Evolutionary conservation across 2,888 invertebrate genomes (phyloP).

Genomic region (Leucania comma): DNA sequence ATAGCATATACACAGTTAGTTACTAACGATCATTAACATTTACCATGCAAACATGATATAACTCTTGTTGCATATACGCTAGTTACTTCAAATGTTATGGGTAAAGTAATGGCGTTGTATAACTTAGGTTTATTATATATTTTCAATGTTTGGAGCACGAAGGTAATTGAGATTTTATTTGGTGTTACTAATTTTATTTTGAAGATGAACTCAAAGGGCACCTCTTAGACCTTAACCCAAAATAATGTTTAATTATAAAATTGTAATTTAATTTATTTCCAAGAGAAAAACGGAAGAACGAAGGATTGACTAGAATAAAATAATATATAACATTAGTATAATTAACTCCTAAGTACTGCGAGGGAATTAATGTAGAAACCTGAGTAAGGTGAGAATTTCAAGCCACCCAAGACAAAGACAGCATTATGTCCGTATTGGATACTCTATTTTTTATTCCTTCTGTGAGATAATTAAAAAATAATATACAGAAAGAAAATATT

Average conservation of each 20-base stretch:
- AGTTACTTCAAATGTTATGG: conserved; percentile 22
- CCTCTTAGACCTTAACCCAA: background rate
- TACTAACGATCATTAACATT: conserved; percentile 45
- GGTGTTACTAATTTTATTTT: conserved; percentile 10
- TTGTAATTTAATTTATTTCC: too few species aligned
- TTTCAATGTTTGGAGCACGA: conserved; percentile 26
- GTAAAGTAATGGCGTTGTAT: conserved; percentile 15
- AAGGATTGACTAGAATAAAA: too few species aligned
- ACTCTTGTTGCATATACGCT: conserved; percentile 16
- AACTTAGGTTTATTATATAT: conserved; percentile 18
- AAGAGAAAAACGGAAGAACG: too few species aligned
- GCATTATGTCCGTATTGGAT: too few species aligned
- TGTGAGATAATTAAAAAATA: too few species aligned
- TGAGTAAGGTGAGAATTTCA: too few species aligned
- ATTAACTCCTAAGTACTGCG: too few species aligned
- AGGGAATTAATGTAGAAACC: too few species aligned
- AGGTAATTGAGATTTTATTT: conserved; percentile 1
- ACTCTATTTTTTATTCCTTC: too few species aligned
- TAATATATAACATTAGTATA: too few species aligned
- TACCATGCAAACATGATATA: conserved; percentile 26
- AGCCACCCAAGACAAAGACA: too few species aligned
- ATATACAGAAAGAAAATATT: too few species aligned
- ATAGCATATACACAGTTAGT: conserved; percentile 23
- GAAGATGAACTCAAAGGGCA: background rate
- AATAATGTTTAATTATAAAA: background rate